Conservation (phyloP, 2,888 invertebrate species). For the Drosophila monieri region DNA sequence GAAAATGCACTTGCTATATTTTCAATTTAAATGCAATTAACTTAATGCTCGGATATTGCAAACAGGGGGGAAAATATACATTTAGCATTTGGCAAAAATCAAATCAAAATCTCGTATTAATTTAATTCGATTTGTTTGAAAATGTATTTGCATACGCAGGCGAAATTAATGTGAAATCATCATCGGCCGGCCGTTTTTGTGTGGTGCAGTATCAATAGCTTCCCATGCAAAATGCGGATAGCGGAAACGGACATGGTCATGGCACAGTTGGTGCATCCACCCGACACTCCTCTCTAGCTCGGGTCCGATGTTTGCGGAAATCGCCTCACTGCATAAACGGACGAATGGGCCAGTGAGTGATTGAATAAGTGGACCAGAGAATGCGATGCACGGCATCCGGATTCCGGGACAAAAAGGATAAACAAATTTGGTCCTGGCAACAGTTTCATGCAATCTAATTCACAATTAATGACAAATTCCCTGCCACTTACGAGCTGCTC, state of each 20-base stretch:
- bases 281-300: conserved; percentile 19
- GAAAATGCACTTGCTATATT: conserved; percentile 50
- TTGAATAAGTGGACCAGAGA: conserved; percentile 28
- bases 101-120: conserved; percentile 69
- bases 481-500: conserved; percentile 64
- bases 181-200: conserved; percentile 35
- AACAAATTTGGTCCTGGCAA: conserved; percentile 51
- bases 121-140: conserved; percentile 79
- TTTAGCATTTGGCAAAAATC: conserved; percentile 59
- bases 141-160: conserved; percentile 81
- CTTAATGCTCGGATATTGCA: conserved; percentile 48
- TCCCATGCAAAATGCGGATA: conserved; percentile 46
- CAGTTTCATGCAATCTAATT: conserved; percentile 80
- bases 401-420: conserved; percentile 27
- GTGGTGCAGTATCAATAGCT: conserved; percentile 28
- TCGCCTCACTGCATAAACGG: conserved; percentile 69
- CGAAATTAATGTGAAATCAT: conserved; percentile 81
- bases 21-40: conserved; percentile 72
- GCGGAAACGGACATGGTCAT: conserved; percentile 66
- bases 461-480: conserved; percentile 82
- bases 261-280: conserved; percentile 43
- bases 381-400: conserved; percentile 20
- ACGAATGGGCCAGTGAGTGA: conserved; percentile 34
- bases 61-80: conserved; percentile 24
- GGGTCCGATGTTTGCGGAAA: conserved; percentile 53